Percentiles rank a stretch among this genome's conserved stretches.
phyloP scores from a whole-genome alignment of 1,140 invertebrate species.

The Stenopsyche tienmushanensis region DNA sequence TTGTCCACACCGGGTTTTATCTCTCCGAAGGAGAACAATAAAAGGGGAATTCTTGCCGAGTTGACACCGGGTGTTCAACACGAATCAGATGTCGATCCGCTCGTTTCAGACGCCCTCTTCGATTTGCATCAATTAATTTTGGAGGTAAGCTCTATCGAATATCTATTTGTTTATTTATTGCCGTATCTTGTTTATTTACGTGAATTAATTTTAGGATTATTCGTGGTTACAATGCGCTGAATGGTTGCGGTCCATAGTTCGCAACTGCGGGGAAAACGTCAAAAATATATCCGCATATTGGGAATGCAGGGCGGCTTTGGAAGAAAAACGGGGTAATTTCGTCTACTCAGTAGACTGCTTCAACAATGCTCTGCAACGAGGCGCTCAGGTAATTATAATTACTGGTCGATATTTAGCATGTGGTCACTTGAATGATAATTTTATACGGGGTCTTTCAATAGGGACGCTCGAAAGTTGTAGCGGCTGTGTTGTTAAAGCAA shows the following conservation, averaged over 20 bases:
- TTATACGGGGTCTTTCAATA: too few relatives aligned
- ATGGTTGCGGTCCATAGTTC: conserved; percentile 55
- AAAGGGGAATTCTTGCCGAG: conserved; percentile 6
- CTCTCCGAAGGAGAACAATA: neutral
- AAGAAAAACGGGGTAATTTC: conserved; percentile 56
- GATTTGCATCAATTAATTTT: conserved; percentile 47
- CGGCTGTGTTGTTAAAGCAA: too few relatives aligned
- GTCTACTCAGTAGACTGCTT: conserved; percentile 57
- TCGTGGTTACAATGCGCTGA: conserved; percentile 54
- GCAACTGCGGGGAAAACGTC: conserved; percentile 46
- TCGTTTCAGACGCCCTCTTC: conserved; percentile 44
- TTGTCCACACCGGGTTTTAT: neutral
- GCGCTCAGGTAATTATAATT: conserved; percentile 52
- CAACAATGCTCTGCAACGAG: conserved; percentile 57
- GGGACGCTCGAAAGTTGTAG: too few relatives aligned
- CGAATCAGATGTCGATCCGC: conserved; percentile 3
- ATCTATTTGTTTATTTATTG: conserved; percentile 13
- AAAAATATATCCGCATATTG: conserved; percentile 55
- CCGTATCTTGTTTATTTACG: conserved; percentile 2
- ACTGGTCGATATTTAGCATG: neutral
- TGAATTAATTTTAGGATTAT: conserved; percentile 45
- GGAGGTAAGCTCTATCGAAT: conserved; percentile 41
- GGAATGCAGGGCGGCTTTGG: conserved; percentile 59
- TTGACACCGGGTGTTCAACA: conserved; percentile 12
- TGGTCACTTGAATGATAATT: too few relatives aligned